Base-by-base conservation (phyloP, 2,797 vertebrate genomes). In the Hippocampus kuda region DNA sequence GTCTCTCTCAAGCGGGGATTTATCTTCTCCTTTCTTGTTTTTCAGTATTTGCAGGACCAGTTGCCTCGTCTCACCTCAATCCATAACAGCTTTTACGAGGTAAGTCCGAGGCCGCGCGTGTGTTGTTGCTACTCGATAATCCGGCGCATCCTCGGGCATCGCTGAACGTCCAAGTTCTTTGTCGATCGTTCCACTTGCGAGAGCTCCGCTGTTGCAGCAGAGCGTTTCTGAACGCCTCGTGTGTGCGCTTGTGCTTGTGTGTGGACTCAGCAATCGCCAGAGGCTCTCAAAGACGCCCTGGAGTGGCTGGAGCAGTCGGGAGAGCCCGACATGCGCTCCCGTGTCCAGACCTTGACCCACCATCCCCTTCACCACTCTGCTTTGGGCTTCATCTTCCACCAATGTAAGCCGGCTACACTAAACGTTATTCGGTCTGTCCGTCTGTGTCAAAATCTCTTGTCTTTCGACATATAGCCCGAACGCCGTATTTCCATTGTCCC, bases 371-470 rank as follows among this genome's bases (percentile, higher is more conserved):
- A 89, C 72, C 78, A 66, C 65, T 42, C 66, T 1, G 70, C 81
- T 34, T 81, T 98, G 1, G 84, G 81, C 1, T 44, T 89, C 7
- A 75, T 97, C 74, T 97, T 95, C 76, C 75, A 53, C 5, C 84
- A 92, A 68, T 95, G 95, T 97, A 88, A 94, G 94, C 89, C 0
- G 24, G 34, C 34, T 6, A 38, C 34, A 8, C 34, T 7, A 34
- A 34, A 20, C 10, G 30, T 8, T 22, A 2, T 22, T 20, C 20
- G 4, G 2, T 20, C 16, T 38, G 6, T 7, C 18, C 15, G 16
- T 57, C 10, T 4, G 11, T n/a, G 53, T 22, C 53, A 54, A 54
- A 7, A 7, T 53, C 4, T 46, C 44, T 46, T 5, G 44, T 46
- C 11, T 13, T 15, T 46, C 44, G 11, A 46, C 4, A 46, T 15